Conservation (phyloP, 2,888 invertebrate genomes). For the Ethmia dodecea region DNA sequence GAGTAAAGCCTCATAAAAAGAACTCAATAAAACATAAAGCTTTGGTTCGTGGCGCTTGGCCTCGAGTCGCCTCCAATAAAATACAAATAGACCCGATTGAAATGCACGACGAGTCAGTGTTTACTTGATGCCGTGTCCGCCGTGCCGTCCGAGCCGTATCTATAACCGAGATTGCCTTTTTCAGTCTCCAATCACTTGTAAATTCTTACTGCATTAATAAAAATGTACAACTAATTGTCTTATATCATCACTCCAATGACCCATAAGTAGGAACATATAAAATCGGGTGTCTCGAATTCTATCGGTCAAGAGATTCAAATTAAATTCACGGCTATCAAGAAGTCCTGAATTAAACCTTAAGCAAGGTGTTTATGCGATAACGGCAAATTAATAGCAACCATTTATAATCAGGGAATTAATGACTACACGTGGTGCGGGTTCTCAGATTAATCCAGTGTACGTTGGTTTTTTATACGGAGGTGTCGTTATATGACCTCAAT, state of each 20-base stretch:
- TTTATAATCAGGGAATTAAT: constrained; percentile 29
- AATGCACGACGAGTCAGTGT: constrained; percentile 66
- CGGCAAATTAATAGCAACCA: constrained; percentile 41
- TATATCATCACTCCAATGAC: no score
- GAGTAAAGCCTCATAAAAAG: constrained; percentile 50
- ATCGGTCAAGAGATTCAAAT: no score
- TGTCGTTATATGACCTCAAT: no score
- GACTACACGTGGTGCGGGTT: neutral
- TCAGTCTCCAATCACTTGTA: constrained; percentile 59
- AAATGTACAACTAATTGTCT: no score
- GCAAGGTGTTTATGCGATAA: constrained; percentile 42
- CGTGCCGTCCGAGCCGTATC: constrained; percentile 43
- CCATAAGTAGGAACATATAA: no score
- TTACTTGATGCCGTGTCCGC: constrained; percentile 52
- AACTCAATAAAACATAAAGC: constrained; percentile 63
- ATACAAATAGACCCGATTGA: constrained; percentile 71
- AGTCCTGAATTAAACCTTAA: constrained; percentile 34
- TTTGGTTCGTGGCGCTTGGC: constrained; percentile 42
- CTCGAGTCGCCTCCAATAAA: constrained; percentile 58
- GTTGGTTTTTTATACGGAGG: no score
- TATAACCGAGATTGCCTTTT: constrained; percentile 71
- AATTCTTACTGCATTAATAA: constrained; percentile 56
- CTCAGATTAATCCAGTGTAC: no score
- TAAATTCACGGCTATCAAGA: constrained; percentile 24
- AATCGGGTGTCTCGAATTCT: no score